Percentiles rank a stretch among this genome's conserved stretches.
Conservation (phyloP, 1,140 invertebrate species). For the Drosophila kurseongensis region DNA sequence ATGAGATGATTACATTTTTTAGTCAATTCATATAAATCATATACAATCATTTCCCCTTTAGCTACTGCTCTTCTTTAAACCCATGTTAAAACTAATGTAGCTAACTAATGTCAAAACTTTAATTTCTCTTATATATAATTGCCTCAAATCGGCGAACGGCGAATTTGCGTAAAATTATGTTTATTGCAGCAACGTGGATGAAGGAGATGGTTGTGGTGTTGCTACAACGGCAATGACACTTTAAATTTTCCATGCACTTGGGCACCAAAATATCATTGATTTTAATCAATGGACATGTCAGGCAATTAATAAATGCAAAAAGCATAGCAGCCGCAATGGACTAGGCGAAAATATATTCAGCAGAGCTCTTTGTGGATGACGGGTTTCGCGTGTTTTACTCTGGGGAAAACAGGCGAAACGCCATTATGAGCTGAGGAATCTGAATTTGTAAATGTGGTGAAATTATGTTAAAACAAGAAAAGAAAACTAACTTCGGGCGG, state of each 20-base stretch:
- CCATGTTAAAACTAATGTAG: too few species aligned
- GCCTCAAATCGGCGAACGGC: slow-evolving; percentile 63
- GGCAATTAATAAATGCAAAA: slow-evolving; percentile 84
- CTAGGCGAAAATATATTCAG: slow-evolving; percentile 5
- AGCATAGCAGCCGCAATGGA: slow-evolving; percentile 54
- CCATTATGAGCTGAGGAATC: not conserved
- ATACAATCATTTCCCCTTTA: too few species aligned
- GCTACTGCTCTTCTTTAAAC: too few species aligned
- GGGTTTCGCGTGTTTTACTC: not conserved
- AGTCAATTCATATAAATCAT: too few species aligned
- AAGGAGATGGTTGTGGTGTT: slow-evolving; percentile 13
- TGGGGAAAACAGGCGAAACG: not conserved
- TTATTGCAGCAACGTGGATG: slow-evolving; percentile 55
- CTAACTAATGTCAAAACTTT: slow-evolving; percentile 32
- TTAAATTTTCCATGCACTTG: slow-evolving; percentile 49
- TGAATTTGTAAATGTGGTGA: not conserved
- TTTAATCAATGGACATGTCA: slow-evolving; percentile 84
- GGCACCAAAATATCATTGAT: slow-evolving; percentile 79
- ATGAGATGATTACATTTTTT: too few species aligned
- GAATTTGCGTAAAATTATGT: slow-evolving; percentile 82
- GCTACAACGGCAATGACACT: slow-evolving; percentile 18
- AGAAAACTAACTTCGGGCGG: too few species aligned
- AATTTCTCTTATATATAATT: slow-evolving; percentile 73
- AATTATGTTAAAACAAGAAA: too few species aligned
- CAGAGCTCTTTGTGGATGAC: not conserved